Percentiles rank a stretch among this genome's conserved stretches.
Conservation (phyloP, 2,113 vertebrate genomes). For the Oplegnathus fasciatus region DNA sequence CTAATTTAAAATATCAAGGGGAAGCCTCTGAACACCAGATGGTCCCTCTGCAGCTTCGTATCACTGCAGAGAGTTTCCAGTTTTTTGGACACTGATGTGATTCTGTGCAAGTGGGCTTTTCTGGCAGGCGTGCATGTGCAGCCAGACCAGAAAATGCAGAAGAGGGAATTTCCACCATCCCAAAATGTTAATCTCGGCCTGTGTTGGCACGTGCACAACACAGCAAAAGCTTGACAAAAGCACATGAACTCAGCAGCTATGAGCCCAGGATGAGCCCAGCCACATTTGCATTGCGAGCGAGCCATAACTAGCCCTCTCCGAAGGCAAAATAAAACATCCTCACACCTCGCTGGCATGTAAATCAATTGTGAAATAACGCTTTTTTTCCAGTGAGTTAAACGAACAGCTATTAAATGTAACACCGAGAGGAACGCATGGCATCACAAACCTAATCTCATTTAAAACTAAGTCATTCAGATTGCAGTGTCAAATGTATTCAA, state of each 20-base stretch:
- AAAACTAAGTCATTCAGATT: conserved; percentile 44
- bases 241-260: conserved; percentile 23
- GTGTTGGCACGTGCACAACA: conserved; percentile 37
- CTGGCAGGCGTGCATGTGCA: conserved; percentile 46
- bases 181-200: conserved; percentile 47
- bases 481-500: conserved; percentile 73
- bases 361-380: conserved; percentile 66
- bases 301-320: conserved; percentile 18
- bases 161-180: conserved; percentile 50
- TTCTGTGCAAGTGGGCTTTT: conserved; percentile 41
- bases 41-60: conserved; percentile 57
- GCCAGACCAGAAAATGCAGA: conserved; percentile 51
- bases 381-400: conserved; percentile 62
- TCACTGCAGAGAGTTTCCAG: conserved; percentile 38
- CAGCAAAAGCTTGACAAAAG: conserved; percentile 40
- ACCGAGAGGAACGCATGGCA: conserved; percentile 13
- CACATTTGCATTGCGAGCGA: conserved; percentile 48
- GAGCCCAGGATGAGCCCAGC: conserved; percentile 18
- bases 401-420: conserved; percentile 62
- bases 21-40: conserved; percentile 70
- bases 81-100: conserved; percentile 53
- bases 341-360: conserved; percentile 45
- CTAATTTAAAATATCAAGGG: conserved; percentile 69
- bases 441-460: conserved; percentile 62
- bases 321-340: conserved; percentile 58